Percentiles rank a stretch among this genome's conserved stretches.
Conservation (phyloP, 2,797 vertebrate genomes). For the Alexandromys oeconomus region DNA sequence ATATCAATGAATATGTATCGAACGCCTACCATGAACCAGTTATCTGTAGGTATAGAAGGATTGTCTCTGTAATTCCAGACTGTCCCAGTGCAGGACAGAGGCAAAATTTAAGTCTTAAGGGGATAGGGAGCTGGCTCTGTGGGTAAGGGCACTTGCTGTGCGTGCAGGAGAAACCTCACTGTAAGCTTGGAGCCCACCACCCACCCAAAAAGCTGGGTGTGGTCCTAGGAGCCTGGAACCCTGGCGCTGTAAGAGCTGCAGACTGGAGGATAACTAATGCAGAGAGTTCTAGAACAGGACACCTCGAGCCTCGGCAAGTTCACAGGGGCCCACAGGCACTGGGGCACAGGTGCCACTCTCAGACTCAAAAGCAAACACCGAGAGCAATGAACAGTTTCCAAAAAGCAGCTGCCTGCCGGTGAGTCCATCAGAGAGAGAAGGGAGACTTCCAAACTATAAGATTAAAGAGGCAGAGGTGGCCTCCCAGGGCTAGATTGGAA, state of each 20-base stretch:
- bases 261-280: background rate
- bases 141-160: background rate
- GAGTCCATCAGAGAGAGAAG: background rate
- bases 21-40: background rate
- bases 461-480: background rate
- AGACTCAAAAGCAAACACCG: background rate
- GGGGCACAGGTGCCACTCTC: background rate
- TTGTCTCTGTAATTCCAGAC: background rate
- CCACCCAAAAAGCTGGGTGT: background rate
- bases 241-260: too few relatives aligned
- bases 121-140: background rate
- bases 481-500: constrained; percentile 8
- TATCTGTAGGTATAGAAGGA: background rate
- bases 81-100: constrained; percentile 6
- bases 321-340: background rate
- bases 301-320: background rate
- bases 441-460: background rate
- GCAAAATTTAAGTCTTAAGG: background rate
- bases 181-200: background rate
- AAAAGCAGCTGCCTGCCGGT: background rate
- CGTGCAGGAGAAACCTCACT: background rate
- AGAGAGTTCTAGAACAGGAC: background rate
- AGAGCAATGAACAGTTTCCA: background rate
- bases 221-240: background rate
- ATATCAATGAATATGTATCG: background rate